Percentiles rank a stretch among this genome's conserved stretches.
Evolutionary conservation across 2,888 invertebrate genomes (phyloP).

Genomic region (Seira ritae): DNA sequence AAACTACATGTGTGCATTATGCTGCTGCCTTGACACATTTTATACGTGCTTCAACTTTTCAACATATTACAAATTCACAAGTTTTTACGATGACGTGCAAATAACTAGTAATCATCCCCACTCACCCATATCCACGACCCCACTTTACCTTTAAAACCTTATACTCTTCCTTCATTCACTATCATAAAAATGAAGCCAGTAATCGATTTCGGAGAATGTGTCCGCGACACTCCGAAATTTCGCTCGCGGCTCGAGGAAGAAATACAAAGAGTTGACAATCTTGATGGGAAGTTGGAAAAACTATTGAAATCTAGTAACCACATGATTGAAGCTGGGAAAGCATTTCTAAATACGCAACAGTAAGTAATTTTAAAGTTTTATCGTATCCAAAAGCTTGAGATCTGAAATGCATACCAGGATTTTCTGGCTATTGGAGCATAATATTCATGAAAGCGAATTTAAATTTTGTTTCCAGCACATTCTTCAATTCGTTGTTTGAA

Average conservation of each 20-base stretch:
- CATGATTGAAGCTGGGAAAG: slow-evolving; percentile 95
- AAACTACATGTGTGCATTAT: too few species aligned
- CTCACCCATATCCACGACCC: too few species aligned
- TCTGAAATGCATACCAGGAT: background rate
- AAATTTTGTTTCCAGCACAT: slow-evolving; percentile 79
- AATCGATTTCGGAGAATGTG: slow-evolving; percentile 72
- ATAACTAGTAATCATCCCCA: too few species aligned
- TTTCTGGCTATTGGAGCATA: too few species aligned
- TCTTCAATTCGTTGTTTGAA: slow-evolving; percentile 93
- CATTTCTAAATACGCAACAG: slow-evolving; percentile 95
- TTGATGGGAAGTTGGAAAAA: slow-evolving; percentile 92
- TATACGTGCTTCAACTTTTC: background rate
- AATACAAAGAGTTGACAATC: slow-evolving; percentile 89
- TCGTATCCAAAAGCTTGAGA: background rate
- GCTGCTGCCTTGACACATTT: slow-evolving; percentile 18
- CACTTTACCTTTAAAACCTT: too few species aligned
- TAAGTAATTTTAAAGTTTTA: slow-evolving; percentile 76
- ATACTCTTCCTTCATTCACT: too few species aligned
- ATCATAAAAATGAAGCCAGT: slow-evolving; percentile 64
- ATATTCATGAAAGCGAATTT: too few species aligned
- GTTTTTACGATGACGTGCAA: background rate
- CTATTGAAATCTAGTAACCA: slow-evolving; percentile 89
- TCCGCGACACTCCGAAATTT: slow-evolving; percentile 71
- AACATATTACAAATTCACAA: background rate
- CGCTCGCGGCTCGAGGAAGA: slow-evolving; percentile 89